Evolutionary conservation across 2,797 vertebrate genomes (phyloP).

Genomic region (Gobio occitaniae): DNA sequence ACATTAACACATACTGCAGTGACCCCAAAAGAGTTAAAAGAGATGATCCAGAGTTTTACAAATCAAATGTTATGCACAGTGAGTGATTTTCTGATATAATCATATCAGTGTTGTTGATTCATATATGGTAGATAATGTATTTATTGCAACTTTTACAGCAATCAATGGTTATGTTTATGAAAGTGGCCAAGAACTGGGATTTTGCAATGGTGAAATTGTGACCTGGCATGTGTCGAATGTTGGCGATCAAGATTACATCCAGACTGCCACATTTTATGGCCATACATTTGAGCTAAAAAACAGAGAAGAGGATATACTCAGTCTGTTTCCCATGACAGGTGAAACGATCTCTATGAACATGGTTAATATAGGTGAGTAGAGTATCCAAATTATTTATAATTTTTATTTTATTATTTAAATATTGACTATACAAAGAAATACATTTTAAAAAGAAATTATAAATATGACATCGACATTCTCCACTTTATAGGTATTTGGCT

Average conservation of each 20-base stretch:
- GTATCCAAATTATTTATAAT: constrained; percentile 57
- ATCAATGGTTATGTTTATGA: constrained; percentile 92
- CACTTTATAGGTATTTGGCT: constrained; percentile 88
- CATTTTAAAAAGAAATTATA: background rate
- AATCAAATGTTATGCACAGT: constrained; percentile 95
- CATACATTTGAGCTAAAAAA: constrained; percentile 87
- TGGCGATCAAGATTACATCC: constrained; percentile 86
- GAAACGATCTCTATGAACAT: constrained; percentile 90
- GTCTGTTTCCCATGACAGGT: constrained; percentile 93
- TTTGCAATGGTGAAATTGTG: constrained; percentile 87
- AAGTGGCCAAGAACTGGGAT: constrained; percentile 84
- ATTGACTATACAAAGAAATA: background rate
- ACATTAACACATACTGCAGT: constrained; percentile 83
- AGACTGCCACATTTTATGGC: constrained; percentile 89
- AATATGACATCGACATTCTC: background rate
- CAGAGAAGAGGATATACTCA: constrained; percentile 86
- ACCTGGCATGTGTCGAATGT: constrained; percentile 94
- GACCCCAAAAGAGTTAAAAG: constrained; percentile 81
- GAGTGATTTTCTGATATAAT: constrained; percentile 69
- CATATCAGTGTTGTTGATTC: constrained; percentile 8
- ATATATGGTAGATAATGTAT: background rate
- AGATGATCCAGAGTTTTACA: constrained; percentile 86
- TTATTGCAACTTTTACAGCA: constrained; percentile 75
- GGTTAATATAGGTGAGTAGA: constrained; percentile 89
- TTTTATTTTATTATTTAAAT: background rate